Evolutionary conservation across 2,113 vertebrate species (phyloP).

Genomic region (Elephas maximus): DNA sequence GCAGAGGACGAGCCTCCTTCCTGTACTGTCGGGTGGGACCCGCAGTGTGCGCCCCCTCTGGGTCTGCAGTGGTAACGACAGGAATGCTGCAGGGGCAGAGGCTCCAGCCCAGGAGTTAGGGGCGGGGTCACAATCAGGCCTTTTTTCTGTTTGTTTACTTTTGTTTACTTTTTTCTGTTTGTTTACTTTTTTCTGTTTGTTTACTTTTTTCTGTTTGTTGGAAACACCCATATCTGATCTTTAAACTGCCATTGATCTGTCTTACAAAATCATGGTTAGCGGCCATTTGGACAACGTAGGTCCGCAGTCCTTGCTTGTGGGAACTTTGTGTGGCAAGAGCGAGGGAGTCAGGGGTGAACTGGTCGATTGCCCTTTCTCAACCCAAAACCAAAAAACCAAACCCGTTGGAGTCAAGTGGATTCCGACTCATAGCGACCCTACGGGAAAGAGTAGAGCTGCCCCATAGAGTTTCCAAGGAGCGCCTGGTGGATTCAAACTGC

Average conservation of each 20-base stretch:
- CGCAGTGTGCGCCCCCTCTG: background rate
- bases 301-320: background rate
- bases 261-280: background rate
- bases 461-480: no score
- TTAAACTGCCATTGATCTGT: no score
- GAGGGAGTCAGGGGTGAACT: background rate
- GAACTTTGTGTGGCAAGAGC: background rate
- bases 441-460: no score
- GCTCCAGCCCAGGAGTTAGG: background rate
- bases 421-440: no score
- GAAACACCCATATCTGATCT: background rate
- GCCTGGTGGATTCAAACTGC: no score
- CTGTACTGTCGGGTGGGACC: rapidly evolving
- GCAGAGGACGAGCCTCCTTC: background rate
- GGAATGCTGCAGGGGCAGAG: background rate
- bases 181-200: background rate
- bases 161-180: background rate
- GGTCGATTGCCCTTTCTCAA: background rate
- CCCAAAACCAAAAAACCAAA: no score
- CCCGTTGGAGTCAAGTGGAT: no score
- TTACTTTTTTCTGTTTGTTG: background rate
- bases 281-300: background rate
- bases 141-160: no score
- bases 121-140: rapidly evolving
- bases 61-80: background rate